phyloP scores from a whole-genome alignment of 2,113 vertebrate genomes.

The Rafetus swinhoei region DNA sequence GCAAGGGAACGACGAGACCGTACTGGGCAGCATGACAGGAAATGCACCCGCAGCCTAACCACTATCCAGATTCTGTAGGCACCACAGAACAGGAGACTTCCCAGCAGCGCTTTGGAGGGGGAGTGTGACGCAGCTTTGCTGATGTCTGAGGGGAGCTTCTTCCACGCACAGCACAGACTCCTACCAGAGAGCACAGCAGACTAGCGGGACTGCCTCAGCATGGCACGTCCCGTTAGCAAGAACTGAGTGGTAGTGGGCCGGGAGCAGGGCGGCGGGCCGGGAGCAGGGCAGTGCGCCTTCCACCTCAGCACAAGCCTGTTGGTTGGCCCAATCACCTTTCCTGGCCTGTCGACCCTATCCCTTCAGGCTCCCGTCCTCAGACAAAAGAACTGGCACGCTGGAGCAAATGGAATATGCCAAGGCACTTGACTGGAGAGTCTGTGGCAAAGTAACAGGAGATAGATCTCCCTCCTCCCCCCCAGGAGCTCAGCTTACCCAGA shows the following conservation, averaged over 20 bases:
- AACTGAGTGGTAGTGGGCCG: neutral
- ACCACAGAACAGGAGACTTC: neutral
- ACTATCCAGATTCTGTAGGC: neutral
- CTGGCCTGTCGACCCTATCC: neutral
- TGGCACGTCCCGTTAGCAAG: neutral
- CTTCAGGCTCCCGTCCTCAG: conserved; percentile 2
- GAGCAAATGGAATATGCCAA: conserved; percentile 28
- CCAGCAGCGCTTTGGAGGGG: neutral
- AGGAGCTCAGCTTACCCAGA: conserved; percentile 42
- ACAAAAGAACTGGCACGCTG: neutral
- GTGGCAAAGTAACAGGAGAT: conserved; percentile 59
- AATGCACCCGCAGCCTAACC: neutral
- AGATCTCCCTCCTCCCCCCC: conserved; percentile 18
- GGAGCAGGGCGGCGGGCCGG: neutral
- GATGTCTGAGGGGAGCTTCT: neutral
- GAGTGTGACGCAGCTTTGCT: neutral
- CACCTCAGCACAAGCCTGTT: neutral
- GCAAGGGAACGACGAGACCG: neutral
- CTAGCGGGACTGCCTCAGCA: neutral
- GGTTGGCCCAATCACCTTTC: neutral
- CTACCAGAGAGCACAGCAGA: neutral
- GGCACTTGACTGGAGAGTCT: neutral
- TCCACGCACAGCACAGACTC: neutral
- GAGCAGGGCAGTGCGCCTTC: neutral
- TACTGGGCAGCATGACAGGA: neutral